Evolutionary conservation across 2,888 invertebrate genomes (phyloP).

Genomic region (Brachyptera risi): DNA sequence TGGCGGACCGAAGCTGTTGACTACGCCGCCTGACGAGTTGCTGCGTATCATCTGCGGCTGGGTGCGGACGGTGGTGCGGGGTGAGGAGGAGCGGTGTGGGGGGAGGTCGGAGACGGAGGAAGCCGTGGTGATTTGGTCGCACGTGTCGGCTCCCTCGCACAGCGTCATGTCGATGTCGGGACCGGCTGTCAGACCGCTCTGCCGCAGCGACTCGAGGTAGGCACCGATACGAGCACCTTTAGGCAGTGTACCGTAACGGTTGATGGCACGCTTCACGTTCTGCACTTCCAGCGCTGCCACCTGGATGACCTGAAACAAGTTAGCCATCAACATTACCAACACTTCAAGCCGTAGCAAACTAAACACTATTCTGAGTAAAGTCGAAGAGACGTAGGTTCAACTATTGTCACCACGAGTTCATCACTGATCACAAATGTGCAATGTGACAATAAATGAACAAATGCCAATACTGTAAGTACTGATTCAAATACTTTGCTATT

Average conservation of each 20-base stretch:
- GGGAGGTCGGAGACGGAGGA: conserved; percentile 39
- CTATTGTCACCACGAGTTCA: too few relatives aligned
- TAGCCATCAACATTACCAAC: too few relatives aligned
- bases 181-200: conserved; percentile 59
- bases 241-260: conserved; percentile 93
- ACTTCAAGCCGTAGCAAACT: neutral
- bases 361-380: neutral
- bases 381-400: too few relatives aligned
- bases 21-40: conserved; percentile 74
- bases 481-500: too few relatives aligned
- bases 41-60: conserved; percentile 81
- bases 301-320: conserved; percentile 67
- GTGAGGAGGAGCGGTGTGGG: conserved; percentile 56
- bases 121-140: conserved; percentile 43
- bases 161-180: conserved; percentile 25
- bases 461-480: too few relatives aligned
- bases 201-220: conserved; percentile 87
- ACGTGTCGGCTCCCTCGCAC: conserved; percentile 26
- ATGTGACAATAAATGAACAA: too few relatives aligned
- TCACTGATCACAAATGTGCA: too few relatives aligned
- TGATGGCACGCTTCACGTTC: conserved; percentile 91
- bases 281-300: conserved; percentile 93
- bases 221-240: conserved; percentile 96
- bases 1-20: conserved; percentile 34
- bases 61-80: conserved; percentile 60